Conservation (phyloP, 2,888 invertebrate genomes). For the Anoplius nigerrimus region DNA sequence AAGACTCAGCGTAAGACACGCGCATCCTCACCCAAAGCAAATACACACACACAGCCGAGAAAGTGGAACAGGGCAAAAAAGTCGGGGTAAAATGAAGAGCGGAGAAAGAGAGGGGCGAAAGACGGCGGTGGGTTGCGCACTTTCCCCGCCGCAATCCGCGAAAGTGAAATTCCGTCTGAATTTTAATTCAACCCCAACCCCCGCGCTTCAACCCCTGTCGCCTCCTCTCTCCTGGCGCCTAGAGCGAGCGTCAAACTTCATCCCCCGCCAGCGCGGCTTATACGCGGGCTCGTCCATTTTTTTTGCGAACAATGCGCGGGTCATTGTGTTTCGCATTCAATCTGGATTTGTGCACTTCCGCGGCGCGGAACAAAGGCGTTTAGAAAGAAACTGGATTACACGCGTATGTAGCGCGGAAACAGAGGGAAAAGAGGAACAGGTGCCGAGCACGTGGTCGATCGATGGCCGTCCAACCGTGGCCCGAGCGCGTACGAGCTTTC, state of each 20-base stretch:
- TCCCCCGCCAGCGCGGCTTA: too few species aligned
- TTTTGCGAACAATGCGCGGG: constrained; percentile 1
- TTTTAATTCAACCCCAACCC: too few species aligned
- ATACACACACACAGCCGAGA: too few species aligned
- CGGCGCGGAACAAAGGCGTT: not conserved
- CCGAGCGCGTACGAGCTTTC: constrained; percentile 32
- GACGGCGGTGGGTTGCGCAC: constrained; percentile 3
- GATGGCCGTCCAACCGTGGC: constrained; percentile 59
- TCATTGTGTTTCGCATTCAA: not conserved
- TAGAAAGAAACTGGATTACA: too few species aligned
- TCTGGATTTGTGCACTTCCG: not conserved
- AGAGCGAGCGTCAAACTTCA: too few species aligned
- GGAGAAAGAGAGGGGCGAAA: not conserved
- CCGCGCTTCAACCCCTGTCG: too few species aligned
- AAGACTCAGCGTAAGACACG: too few species aligned
- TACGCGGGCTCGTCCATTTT: constrained; percentile 4
- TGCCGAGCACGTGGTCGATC: constrained; percentile 73
- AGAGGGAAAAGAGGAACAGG: constrained; percentile 64
- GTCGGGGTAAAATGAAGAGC: not conserved
- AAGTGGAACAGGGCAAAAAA: too few species aligned
- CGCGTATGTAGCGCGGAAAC: constrained; percentile 26
- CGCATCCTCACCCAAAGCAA: too few species aligned
- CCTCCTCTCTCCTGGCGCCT: too few species aligned
- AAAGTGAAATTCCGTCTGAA: not conserved
- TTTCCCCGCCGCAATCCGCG: constrained; percentile 21